These are phyloP conservation scores for Latheticus oryzae DNA, from an alignment of 2,888 invertebrate species.

Conservation along the genomic window DNA sequence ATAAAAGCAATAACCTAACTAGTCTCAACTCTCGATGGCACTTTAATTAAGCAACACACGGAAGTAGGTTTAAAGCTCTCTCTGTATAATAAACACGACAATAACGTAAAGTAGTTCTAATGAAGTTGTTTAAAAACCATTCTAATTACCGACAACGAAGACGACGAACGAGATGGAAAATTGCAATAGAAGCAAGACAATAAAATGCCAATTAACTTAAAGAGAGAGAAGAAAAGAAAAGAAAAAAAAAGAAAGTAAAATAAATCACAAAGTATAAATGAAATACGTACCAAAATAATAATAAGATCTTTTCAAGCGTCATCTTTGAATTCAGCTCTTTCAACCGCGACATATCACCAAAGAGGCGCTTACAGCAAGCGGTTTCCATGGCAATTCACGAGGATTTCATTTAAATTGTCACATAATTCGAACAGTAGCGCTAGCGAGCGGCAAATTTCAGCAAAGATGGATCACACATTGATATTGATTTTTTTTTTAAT, in stretches of 20 bases:
- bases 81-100: slow-evolving; percentile 37
- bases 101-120: slow-evolving; percentile 31
- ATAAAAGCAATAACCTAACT: slow-evolving; percentile 16
- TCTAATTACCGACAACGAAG: slow-evolving; percentile 45
- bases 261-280: slow-evolving; percentile 1
- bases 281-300: slow-evolving; percentile 24
- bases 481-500: no score
- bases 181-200: slow-evolving; percentile 6
- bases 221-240: not conserved
- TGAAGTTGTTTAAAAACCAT: slow-evolving; percentile 21
- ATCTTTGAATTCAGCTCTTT: slow-evolving; percentile 45
- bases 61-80: slow-evolving; percentile 35
- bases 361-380: slow-evolving; percentile 58
- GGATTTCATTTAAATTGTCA: slow-evolving; percentile 65
- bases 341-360: slow-evolving; percentile 49
- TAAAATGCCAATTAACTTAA: slow-evolving; percentile 14
- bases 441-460: slow-evolving; percentile 52
- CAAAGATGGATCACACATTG: no score
- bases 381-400: slow-evolving; percentile 65
- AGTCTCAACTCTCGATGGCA: slow-evolving; percentile 22
- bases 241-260: not conserved
- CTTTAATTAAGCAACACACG: slow-evolving; percentile 36
- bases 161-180: slow-evolving; percentile 13
- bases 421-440: slow-evolving; percentile 49
- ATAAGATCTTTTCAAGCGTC: slow-evolving; percentile 20